Percentiles rank a stretch among this genome's conserved stretches.
Conservation (phyloP, 2,113 vertebrate genomes). For the Sinocyclocheilus anophthalmus region DNA sequence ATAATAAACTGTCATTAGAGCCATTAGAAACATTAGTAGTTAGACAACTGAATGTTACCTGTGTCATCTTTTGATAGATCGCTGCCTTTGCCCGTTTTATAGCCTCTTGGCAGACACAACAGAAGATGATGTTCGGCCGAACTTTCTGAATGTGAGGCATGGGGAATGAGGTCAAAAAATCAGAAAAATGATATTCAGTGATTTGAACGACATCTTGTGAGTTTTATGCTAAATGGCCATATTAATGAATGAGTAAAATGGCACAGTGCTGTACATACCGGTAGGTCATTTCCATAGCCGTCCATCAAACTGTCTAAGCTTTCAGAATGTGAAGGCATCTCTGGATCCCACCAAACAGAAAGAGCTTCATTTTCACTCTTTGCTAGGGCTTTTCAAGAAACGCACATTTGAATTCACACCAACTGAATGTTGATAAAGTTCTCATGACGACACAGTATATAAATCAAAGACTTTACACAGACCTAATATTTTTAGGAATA, state of each 20-base stretch:
- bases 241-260: background rate
- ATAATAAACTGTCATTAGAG: background rate
- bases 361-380: background rate
- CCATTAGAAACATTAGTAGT: background rate
- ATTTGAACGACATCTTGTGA: background rate
- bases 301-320: background rate
- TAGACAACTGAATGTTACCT: background rate
- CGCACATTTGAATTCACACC: background rate
- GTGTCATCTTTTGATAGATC: background rate
- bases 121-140: slow-evolving; percentile 34
- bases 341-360: slow-evolving; percentile 11
- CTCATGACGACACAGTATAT: background rate
- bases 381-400: background rate
- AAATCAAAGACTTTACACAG: background rate
- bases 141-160: background rate
- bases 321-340: background rate
- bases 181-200: background rate
- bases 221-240: too few species aligned
- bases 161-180: background rate
- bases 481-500: background rate
- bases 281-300: background rate
- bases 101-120: slow-evolving; percentile 37
- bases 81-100: background rate
- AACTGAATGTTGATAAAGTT: background rate
- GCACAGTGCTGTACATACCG: background rate